Evolutionary conservation across 2,888 invertebrate species (phyloP).

Genomic region (Argyra leucocephala): DNA sequence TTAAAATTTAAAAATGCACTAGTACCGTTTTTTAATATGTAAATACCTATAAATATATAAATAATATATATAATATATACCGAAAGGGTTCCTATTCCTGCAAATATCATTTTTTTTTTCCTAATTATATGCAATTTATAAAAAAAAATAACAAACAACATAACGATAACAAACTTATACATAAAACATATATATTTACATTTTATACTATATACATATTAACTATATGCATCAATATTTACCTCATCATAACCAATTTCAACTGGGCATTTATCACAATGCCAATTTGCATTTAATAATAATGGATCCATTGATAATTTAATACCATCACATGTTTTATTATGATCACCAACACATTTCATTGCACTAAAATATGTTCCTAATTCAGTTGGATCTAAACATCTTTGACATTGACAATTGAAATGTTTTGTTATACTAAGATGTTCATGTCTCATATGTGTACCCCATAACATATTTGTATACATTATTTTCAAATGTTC

Average conservation of each 20-base stretch:
- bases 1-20: too few species aligned
- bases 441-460: constrained; percentile 69
- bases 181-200: too few species aligned
- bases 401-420: constrained; percentile 61
- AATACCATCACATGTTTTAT: constrained; percentile 52
- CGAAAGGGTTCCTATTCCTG: too few species aligned
- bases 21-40: too few species aligned
- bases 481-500: constrained; percentile 75
- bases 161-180: too few species aligned
- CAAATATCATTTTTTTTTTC: too few species aligned
- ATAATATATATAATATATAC: too few species aligned
- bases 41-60: too few species aligned
- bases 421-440: constrained; percentile 71
- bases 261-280: constrained; percentile 60
- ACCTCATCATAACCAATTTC: constrained; percentile 57
- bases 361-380: constrained; percentile 55
- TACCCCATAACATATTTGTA: constrained; percentile 81
- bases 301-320: constrained; percentile 64
- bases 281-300: constrained; percentile 64
- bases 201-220: too few species aligned
- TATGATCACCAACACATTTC: constrained; percentile 44
- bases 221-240: background rate
- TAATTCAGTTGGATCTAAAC: constrained; percentile 70
- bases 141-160: too few species aligned
- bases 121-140: too few species aligned